Evolutionary conservation across 2,797 vertebrate species (phyloP).

Genomic region (Eulemur albifrons): DNA sequence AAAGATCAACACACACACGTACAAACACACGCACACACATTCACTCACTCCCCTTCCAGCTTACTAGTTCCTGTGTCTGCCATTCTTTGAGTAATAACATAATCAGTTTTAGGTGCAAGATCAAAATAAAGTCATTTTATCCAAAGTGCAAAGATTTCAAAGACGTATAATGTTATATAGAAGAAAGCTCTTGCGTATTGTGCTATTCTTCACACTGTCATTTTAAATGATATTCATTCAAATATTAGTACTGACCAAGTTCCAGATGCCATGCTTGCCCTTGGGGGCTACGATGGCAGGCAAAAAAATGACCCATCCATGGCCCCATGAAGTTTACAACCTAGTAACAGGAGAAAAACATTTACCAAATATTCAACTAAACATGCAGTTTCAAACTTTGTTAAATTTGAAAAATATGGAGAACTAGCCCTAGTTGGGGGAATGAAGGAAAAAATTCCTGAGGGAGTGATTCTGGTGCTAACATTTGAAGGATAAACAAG

Average conservation of each 20-base stretch:
- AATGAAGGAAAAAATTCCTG: not conserved
- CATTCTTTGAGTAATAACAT: not conserved
- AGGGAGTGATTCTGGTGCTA: not conserved
- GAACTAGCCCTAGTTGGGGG: not conserved
- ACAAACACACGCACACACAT: not conserved
- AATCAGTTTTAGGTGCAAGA: not conserved
- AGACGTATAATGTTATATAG: not conserved
- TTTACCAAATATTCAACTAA: not conserved
- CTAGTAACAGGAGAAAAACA: not conserved
- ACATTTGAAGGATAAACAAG: not conserved
- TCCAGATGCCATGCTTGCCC: not conserved
- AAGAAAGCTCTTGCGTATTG: not conserved
- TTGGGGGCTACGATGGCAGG: not conserved
- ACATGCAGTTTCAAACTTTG: not conserved
- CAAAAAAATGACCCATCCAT: not conserved
- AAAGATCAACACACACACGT: not conserved
- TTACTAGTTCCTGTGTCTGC: not conserved
- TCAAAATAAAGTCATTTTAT: constrained; percentile 26
- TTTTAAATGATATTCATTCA: constrained; percentile 7
- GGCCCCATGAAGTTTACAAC: not conserved
- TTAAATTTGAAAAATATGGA: not conserved
- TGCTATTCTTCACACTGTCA: not conserved
- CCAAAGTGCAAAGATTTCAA: not conserved
- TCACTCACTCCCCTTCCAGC: not conserved
- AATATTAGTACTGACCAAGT: not conserved